These are phyloP conservation scores for Microchrysa polita DNA, from an alignment of 2,888 invertebrate species.

Conservation along the genomic window DNA sequence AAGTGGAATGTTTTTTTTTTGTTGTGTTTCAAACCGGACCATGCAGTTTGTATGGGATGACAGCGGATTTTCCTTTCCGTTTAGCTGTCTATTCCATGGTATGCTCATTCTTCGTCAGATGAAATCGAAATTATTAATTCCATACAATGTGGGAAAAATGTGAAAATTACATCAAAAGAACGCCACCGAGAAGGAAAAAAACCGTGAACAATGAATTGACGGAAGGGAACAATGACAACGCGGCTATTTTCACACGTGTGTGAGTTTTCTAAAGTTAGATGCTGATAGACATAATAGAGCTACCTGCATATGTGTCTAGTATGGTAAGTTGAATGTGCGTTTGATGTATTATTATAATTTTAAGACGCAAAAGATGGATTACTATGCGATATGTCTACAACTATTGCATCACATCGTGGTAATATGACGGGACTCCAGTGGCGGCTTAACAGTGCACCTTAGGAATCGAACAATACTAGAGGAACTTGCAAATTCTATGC, in stretches of 20 bases:
- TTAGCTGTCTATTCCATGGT: no score
- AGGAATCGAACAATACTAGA: constrained; percentile 8
- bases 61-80: no score
- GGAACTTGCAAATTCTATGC: not conserved
- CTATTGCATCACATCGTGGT: constrained; percentile 23
- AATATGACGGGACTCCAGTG: constrained; percentile 6
- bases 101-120: constrained; percentile 29
- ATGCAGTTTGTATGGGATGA: no score
- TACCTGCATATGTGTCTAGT: constrained; percentile 36
- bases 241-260: constrained; percentile 39
- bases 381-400: not conserved
- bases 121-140: constrained; percentile 42
- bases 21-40: no score
- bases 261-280: constrained; percentile 24
- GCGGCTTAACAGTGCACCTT: constrained; percentile 2
- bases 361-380: not conserved
- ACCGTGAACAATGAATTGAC: constrained; percentile 17
- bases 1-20: no score
- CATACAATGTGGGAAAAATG: constrained; percentile 33
- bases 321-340: not conserved
- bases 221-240: constrained; percentile 39
- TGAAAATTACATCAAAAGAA: constrained; percentile 5
- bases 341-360: not conserved
- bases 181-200: constrained; percentile 12
- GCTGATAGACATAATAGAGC: not conserved